Evolutionary conservation across 2,888 invertebrate species (phyloP), one percentile per base, ranked within the genome.

Genomic region (Ctena decussata): DNA sequence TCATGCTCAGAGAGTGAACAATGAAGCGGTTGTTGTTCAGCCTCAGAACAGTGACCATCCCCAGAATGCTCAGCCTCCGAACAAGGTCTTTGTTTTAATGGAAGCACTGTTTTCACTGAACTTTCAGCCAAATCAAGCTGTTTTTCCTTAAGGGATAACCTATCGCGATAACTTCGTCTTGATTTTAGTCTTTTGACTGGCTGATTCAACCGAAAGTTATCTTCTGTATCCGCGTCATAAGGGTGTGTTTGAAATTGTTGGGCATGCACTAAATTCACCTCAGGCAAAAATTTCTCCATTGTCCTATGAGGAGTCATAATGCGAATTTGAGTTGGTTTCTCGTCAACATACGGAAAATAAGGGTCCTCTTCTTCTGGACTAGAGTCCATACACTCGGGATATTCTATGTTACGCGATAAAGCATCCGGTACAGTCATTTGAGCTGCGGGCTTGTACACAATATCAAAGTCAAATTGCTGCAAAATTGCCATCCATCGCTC

Each of bases 401-500:
- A 65, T 12, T 37, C 6, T 18, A 18, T 21, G 15, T 27, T 30
- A 12, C 60, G 60, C 8, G 79, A 82, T 6, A 85, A 60, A 8
- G 72, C 44, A 72, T 82, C 82, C 35, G 82, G 60, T 15, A 82
- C 79, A 27, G 49, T 73, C 75, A 82, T 85, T 24, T 85, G 37
- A 8, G 60, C 11, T 32, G 82, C 82, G 24, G 84, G 75, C 65
- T 86, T 89, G 46, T 74, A 86, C 39, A 46, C 39, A 79, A 87
- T 81, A 6, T 85, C 79, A 57, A 79, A 53, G 46, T 85, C 82
- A 77, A 84, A 85, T 41, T 86, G 80, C 32, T 88, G 83, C n/a
- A 87, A 73, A 24, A 83, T 85, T 15, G 85, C 76, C 11, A 87
- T 27, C 87, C 87, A 85, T 15, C 88, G 69, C 27, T 89, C 86